A percentile compares a stretch with the other conserved stretches of the same genome.
Conservation (phyloP, 2,113 vertebrate species). For the Heterochromis multidens region DNA sequence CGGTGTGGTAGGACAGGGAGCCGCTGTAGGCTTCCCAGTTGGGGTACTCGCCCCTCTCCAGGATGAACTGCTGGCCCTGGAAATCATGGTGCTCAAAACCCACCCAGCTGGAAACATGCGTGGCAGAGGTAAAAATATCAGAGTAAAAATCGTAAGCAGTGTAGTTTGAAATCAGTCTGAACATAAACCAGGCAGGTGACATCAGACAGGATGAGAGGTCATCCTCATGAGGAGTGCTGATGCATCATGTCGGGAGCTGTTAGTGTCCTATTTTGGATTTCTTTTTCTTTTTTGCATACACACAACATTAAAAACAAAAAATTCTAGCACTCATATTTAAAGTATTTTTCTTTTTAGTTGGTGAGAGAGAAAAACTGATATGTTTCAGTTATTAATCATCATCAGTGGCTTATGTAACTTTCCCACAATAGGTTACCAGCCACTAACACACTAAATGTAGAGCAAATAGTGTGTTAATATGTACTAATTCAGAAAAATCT, state of each 20-base stretch:
- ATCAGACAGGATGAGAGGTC: background rate
- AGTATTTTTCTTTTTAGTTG: background rate
- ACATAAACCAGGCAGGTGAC: background rate
- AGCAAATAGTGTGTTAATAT: background rate
- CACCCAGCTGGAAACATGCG: slow-evolving; percentile 72
- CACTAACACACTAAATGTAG: background rate
- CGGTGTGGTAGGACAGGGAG: slow-evolving; percentile 72
- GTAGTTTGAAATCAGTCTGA: background rate
- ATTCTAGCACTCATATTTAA: accelerated
- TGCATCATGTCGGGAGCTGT: background rate
- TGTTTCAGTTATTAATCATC: accelerated
- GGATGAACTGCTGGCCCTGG: slow-evolving; percentile 90
- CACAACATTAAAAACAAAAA: background rate
- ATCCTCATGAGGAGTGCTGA: background rate
- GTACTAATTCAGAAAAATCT: background rate
- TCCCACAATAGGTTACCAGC: background rate
- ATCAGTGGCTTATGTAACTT: background rate
- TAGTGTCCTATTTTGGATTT: background rate
- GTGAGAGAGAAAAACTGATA: background rate
- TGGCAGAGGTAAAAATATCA: background rate
- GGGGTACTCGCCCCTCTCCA: slow-evolving; percentile 89
- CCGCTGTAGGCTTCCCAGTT: slow-evolving; percentile 85
- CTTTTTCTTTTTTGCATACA: background rate
- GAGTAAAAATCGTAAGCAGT: background rate
- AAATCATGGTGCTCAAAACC: slow-evolving; percentile 89